phyloP scores from a whole-genome alignment of 2,113 vertebrate species.

The Neogobius melanostomus region DNA sequence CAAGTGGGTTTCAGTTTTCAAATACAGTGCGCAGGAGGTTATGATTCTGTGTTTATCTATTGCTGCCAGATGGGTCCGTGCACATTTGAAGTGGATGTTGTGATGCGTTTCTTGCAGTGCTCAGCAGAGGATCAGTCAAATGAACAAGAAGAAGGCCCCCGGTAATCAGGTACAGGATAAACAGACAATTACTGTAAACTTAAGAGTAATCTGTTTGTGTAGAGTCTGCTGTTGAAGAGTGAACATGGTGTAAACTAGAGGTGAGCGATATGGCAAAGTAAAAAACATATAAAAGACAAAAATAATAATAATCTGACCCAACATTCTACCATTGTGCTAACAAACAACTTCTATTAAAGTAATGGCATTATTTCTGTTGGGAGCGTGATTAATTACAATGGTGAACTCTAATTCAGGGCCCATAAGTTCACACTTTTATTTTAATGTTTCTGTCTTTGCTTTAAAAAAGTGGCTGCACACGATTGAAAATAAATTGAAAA shows the following conservation, averaged over 20 bases:
- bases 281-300: too few relatives aligned
- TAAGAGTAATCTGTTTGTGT: background rate
- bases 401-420: too few relatives aligned
- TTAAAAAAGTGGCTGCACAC: too few relatives aligned
- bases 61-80: background rate
- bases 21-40: background rate
- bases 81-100: conserved; percentile 10
- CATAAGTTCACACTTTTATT: too few relatives aligned
- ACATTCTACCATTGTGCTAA: too few relatives aligned
- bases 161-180: conserved; percentile 90
- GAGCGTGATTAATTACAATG: too few relatives aligned
- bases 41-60: background rate
- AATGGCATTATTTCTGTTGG: too few relatives aligned
- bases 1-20: conserved; percentile 81
- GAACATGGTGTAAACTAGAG: conserved; percentile 3
- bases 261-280: too few relatives aligned
- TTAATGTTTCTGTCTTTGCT: too few relatives aligned
- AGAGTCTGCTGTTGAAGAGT: conserved; percentile 5
- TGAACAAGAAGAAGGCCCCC: conserved; percentile 94
- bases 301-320: too few relatives aligned
- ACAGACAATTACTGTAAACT: background rate
- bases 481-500: too few relatives aligned
- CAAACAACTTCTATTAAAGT: too few relatives aligned
- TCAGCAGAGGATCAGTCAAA: conserved; percentile 95
- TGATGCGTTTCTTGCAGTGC: conserved; percentile 76